Evolutionary conservation across 2,888 invertebrate species (phyloP).

Genomic region (Argyra leucocephala): DNA sequence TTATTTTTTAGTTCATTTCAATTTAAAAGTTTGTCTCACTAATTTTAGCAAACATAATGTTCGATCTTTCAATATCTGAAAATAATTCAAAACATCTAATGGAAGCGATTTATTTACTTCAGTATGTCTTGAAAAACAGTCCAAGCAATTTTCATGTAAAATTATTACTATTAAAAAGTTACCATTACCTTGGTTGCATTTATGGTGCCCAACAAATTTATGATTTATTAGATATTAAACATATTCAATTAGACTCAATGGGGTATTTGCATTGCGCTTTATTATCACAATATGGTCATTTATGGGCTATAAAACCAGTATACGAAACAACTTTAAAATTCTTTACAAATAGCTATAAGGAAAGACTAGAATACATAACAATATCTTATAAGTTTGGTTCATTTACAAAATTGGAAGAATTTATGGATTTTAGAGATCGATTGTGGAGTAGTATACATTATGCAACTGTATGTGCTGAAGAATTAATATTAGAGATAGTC

Average conservation of each 20-base stretch:
- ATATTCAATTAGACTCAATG: conserved; percentile 84
- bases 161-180: conserved; percentile 69
- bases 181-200: conserved; percentile 65
- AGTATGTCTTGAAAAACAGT: conserved; percentile 63
- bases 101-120: conserved; percentile 60
- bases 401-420: conserved; percentile 83
- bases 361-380: conserved; percentile 83
- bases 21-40: neutral
- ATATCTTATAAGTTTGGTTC: conserved; percentile 91
- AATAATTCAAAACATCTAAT: conserved; percentile 50
- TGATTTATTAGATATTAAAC: conserved; percentile 77
- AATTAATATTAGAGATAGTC: conserved; percentile 59
- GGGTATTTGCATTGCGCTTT: conserved; percentile 75
- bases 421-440: conserved; percentile 72
- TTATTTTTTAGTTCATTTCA: neutral
- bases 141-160: conserved; percentile 86
- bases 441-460: conserved; percentile 75
- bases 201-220: conserved; percentile 64
- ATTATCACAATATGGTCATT: conserved; percentile 62
- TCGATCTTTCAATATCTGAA: conserved; percentile 47
- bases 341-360: conserved; percentile 79
- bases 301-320: conserved; percentile 57
- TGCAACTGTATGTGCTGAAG: conserved; percentile 55
- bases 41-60: conserved; percentile 41
- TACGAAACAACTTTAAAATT: conserved; percentile 72